Evolutionary conservation across 2,888 invertebrate species (phyloP), one percentile per base, ranked within the genome.

Genomic region (Rhamnusium bicolor): DNA sequence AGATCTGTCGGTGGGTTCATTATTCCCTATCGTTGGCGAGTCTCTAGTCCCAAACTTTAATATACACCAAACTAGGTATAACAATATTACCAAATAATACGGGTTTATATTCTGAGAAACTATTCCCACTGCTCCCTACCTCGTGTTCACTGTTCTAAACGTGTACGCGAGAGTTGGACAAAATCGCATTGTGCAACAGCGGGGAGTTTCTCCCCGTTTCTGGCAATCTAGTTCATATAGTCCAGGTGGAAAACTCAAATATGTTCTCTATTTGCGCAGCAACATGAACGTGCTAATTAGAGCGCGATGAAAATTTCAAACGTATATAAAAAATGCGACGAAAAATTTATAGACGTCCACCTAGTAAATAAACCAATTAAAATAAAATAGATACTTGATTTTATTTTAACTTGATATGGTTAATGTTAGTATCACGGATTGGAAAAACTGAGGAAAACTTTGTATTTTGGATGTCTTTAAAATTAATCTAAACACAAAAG

Each of bases 51-150:
- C 62, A 24, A 58, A 58, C 58, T 58, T 58, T 58, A 58, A 58
- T 58, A 58, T 58, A 49, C 63, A 24, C 16, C 49, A n/a, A 62
- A 62, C 62, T 62, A 63, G 63, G 63, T 63, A 27, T 63, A 49
- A 63, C 51, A 49, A 29, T 63, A 27, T 24, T 63, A 63, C 49
- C 49, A 49, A n/a, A 47, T 49, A 49, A 63, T 63, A 63, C 51
- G 63, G 63, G 51, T 21, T 27, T 24, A 63, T 49, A 63, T 63
- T 49, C 27, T 47, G 27, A 49, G 63, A 63, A 63, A 63, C 63
- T 63, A 63, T 63, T 49, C 63, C 63, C 49, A 27, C n/a, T 63
- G 29, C 51, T 16, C n/a, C n/a, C 32, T 12, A 1, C 6, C 54
- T 27, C 27, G n/a, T 27, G 14, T 24, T 27, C 54, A 56, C 27